These are phyloP conservation scores for Lasioglossum villosulum DNA, from an alignment of 2,888 invertebrate genomes.

Conservation along the genomic window DNA sequence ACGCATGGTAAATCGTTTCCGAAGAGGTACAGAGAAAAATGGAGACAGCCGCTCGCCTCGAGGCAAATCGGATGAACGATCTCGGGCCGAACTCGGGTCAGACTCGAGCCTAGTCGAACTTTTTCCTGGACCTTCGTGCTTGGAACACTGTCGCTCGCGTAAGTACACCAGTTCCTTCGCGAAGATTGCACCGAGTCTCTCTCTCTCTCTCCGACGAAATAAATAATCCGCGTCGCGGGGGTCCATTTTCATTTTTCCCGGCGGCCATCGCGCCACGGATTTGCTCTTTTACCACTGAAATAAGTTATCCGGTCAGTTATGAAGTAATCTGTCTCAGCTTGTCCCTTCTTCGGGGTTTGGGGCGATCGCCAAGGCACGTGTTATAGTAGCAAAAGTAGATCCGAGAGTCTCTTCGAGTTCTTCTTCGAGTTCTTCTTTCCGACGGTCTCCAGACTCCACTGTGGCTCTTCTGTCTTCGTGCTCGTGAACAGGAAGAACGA, in stretches of 20 bases:
- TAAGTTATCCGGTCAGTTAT: conserved; percentile 54
- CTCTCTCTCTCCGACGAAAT: conserved; percentile 32
- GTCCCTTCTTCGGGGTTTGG: conserved; percentile 37
- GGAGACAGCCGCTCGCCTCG: background rate
- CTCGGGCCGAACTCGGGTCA: background rate
- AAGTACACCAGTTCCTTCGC: conserved; percentile 61
- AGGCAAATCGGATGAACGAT: conserved; percentile 3
- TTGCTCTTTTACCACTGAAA: conserved; percentile 29
- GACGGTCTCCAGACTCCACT: too few species aligned
- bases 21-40: background rate
- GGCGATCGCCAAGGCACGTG: conserved; percentile 67
- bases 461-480: background rate
- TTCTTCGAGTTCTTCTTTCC: background rate
- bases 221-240: conserved; percentile 13
- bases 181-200: conserved; percentile 31
- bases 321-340: conserved; percentile 64
- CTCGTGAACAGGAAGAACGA: conserved; percentile 39
- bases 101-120: background rate
- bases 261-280: background rate
- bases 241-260: background rate
- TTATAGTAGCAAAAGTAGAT: conserved; percentile 40
- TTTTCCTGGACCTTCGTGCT: conserved; percentile 29
- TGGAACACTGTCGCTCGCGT: conserved; percentile 67
- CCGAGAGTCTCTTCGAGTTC: conserved; percentile 22
- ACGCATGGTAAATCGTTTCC: background rate